Evolutionary conservation across 2,888 invertebrate species (phyloP).

Genomic region (Matsumyia berberina): DNA sequence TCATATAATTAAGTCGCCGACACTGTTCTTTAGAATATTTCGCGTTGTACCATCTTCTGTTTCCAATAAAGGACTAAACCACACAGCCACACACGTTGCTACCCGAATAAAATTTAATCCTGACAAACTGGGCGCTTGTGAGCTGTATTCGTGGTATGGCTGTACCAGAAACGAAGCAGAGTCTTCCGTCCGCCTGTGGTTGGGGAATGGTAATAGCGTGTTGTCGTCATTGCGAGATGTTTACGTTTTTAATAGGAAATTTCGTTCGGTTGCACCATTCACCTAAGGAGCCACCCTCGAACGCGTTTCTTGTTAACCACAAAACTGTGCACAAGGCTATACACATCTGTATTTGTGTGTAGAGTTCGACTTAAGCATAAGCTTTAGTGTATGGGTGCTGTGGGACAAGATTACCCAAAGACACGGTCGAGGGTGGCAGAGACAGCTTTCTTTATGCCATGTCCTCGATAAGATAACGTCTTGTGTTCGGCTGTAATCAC

Average conservation of each 20-base stretch:
- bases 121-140: constrained; percentile 75
- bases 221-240: constrained; percentile 75
- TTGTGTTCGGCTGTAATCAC: constrained; percentile 77
- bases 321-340: constrained; percentile 58
- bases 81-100: constrained; percentile 65
- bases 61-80: constrained; percentile 74
- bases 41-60: constrained; percentile 71
- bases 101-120: constrained; percentile 74
- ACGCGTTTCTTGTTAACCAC: constrained; percentile 70
- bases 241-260: constrained; percentile 76
- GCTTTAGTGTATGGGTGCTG: constrained; percentile 46
- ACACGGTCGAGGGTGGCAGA: constrained; percentile 31
- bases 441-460: constrained; percentile 59
- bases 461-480: constrained; percentile 73
- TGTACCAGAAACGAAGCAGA: background rate
- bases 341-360: constrained; percentile 29
- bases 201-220: constrained; percentile 72
- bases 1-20: constrained; percentile 75
- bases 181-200: constrained; percentile 51
- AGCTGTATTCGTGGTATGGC: constrained; percentile 9
- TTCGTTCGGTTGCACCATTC: constrained; percentile 64
- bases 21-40: constrained; percentile 67
- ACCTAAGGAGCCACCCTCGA: constrained; percentile 68
- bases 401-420: constrained; percentile 61
- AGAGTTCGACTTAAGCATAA: constrained; percentile 46